Conservation (phyloP, 2,888 invertebrate species). For the Clunio marinus region DNA sequence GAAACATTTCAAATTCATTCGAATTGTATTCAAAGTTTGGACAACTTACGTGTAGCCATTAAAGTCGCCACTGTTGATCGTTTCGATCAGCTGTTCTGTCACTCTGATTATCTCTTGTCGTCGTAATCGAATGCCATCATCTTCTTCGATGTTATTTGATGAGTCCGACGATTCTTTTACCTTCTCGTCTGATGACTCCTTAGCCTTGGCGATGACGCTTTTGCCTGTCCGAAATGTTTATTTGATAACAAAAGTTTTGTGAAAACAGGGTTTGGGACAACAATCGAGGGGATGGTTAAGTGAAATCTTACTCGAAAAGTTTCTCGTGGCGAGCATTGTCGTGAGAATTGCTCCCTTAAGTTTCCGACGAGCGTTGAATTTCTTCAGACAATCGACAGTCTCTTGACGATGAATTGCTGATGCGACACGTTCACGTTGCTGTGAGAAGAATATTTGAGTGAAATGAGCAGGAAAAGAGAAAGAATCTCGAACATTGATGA, state of each 20-base stretch:
- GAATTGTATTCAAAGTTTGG: neutral
- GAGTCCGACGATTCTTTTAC: neutral
- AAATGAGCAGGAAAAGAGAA: neutral
- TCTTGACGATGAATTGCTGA: conserved; percentile 96
- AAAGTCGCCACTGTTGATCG: conserved; percentile 90
- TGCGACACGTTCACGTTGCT: conserved; percentile 91
- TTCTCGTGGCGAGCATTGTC: conserved; percentile 60
- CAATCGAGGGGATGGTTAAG: conserved; percentile 55
- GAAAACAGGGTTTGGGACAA: conserved; percentile 29
- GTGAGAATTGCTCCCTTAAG: conserved; percentile 96
- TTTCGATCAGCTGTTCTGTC: conserved; percentile 90
- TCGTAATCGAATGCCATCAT: conserved; percentile 56
- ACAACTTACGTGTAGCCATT: conserved; percentile 70
- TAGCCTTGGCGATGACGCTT: conserved; percentile 24
- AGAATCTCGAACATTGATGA: too few relatives aligned
- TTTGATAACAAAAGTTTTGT: conserved; percentile 35
- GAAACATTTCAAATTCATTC: too few relatives aligned
- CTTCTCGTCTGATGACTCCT: conserved; percentile 26
- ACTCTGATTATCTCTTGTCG: conserved; percentile 94
- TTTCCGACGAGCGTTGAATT: conserved; percentile 97
- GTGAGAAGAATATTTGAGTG: neutral
- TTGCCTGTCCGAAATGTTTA: conserved; percentile 38
- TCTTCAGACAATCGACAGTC: conserved; percentile 97
- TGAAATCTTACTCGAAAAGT: conserved; percentile 94
- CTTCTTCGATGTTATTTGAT: neutral